Evolutionary conservation across 2,797 vertebrate genomes (phyloP).

Genomic region (Enteromius paludinosus): DNA sequence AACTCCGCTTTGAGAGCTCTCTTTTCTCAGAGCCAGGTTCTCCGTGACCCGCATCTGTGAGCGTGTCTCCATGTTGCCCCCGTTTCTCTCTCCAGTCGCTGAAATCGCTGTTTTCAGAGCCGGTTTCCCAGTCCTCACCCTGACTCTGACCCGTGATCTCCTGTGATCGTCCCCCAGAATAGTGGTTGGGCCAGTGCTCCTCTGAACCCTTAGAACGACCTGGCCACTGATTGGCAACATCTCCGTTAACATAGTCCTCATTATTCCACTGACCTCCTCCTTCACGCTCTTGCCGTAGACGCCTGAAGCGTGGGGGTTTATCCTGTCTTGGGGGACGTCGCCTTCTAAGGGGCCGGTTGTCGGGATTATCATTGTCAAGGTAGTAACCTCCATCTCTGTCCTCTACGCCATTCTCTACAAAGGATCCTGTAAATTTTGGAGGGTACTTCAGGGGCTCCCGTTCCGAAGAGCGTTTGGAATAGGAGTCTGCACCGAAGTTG

Average conservation of each 20-base stretch:
- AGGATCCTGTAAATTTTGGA: constrained; percentile 81
- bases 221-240: constrained; percentile 85
- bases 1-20: constrained; percentile 95
- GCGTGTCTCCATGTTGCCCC: constrained; percentile 71
- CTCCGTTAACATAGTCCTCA: constrained; percentile 84
- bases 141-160: constrained; percentile 83
- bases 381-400: constrained; percentile 85
- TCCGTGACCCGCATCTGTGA: constrained; percentile 77
- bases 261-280: constrained; percentile 86
- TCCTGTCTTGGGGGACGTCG: constrained; percentile 94
- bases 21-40: constrained; percentile 87
- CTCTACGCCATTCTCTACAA: constrained; percentile 83
- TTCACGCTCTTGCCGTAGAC: constrained; percentile 90
- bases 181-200: constrained; percentile 74
- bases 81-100: constrained; percentile 88
- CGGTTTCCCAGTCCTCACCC: constrained; percentile 95
- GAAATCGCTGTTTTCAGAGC: constrained; percentile 95
- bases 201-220: constrained; percentile 82
- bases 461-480: constrained; percentile 81
- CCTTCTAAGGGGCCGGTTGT: constrained; percentile 88
- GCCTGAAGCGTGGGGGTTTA: constrained; percentile 95
- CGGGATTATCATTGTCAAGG: constrained; percentile 84
- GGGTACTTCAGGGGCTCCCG: constrained; percentile 84
- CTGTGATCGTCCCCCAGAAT: constrained; percentile 66
- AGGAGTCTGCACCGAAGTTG: constrained; percentile 75